Conservation (phyloP, 2,888 invertebrate genomes). For the Brachyptera risi region DNA sequence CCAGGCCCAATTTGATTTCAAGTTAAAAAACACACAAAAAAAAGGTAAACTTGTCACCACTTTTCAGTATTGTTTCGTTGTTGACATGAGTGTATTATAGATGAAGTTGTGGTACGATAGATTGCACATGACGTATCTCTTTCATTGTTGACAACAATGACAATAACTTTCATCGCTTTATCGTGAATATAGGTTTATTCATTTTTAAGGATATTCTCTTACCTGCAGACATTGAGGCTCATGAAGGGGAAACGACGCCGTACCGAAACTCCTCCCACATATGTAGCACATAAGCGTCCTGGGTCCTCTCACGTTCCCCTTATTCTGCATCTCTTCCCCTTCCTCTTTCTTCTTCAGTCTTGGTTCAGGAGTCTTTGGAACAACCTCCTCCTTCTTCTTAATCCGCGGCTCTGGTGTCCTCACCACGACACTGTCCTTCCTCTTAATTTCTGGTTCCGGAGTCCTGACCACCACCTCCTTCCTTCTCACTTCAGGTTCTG, state of each 20-base stretch:
- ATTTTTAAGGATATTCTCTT: too few relatives aligned
- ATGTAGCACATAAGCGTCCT: constrained; percentile 55
- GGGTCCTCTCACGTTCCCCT: constrained; percentile 31
- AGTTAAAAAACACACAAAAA: too few relatives aligned
- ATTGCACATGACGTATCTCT: too few relatives aligned
- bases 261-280: constrained; percentile 63
- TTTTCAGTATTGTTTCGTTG: too few relatives aligned
- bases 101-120: too few relatives aligned
- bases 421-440: neutral
- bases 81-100: too few relatives aligned
- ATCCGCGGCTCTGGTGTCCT: constrained; percentile 1
- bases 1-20: too few relatives aligned
- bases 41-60: too few relatives aligned
- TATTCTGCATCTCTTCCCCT: neutral
- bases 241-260: constrained; percentile 59
- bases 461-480: neutral
- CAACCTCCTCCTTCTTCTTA: neutral
- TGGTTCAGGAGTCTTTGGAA: neutral
- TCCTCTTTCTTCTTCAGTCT: neutral
- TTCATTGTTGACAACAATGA: too few relatives aligned
- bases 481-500: neutral
- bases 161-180: too few relatives aligned
- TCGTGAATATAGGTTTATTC: too few relatives aligned
- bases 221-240: constrained; percentile 63
- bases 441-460: neutral